Base-by-base conservation (phyloP, 2,888 invertebrate genomes). In the Anticlea derivata region DNA sequence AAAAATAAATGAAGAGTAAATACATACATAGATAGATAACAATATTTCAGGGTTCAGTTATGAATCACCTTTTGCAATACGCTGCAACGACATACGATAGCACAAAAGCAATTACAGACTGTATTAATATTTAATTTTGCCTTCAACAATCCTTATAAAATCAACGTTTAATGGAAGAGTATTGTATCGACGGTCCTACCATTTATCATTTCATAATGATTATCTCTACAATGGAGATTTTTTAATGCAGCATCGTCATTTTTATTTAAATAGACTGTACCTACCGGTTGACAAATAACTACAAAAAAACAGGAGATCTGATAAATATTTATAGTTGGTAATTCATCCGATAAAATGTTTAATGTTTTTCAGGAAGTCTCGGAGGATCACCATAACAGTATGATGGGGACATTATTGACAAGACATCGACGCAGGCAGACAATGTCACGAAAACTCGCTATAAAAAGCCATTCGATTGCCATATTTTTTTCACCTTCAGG, bases 121-220 rank as follows among this genome's bases (percentile, higher is more conserved):
- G 63, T 63, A 64, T 63, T 65, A 66, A 58, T 66, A 73, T 70
- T 70, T 58, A 64, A 60, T 64, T 65, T 70, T 73, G 67, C 66
- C 74, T 71, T 73, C 69, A 56, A 50, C 63, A 55, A 54, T 66
- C 78, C 74, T 63, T 78, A 73, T 69, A 74, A 63, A 74, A 63
- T 57, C 56, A 47, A 60, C 63, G 69, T 73, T 70, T 69, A 70
- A 72, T 71, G 68, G 64, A 57, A 56, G 55, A 52, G 58, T 65
- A 58, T 62, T 65, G 66, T 61, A 56, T 61, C 60, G 61, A 61
- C 54, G 57, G 50, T 51, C 48, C 61, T 61, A 51, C 56, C 55
- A 51, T 58, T 57, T 55, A 63, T 66, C 60, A 63, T 64, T 66
- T 61, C 13, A 55, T 57, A 55, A 65, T 64, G 65, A 71, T 70